These are phyloP conservation scores for Thymelicus acteon DNA, from an alignment of 2,888 invertebrate species.

Conservation along the genomic window DNA sequence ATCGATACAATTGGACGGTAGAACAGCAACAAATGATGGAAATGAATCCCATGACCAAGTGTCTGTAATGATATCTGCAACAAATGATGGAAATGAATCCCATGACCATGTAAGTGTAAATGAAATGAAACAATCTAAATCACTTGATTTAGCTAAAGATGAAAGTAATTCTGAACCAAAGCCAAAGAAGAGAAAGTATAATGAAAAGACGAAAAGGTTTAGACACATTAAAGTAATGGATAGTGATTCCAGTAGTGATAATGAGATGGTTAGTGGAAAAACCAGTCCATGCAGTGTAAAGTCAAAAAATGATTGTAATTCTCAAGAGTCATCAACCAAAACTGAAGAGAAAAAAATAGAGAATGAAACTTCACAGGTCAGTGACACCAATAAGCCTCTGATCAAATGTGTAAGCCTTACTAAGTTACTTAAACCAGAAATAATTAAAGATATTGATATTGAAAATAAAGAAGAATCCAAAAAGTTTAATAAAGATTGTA, in stretches of 20 bases:
- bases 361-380: constrained; percentile 26
- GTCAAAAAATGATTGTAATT: constrained; percentile 12
- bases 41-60: too few species aligned
- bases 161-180: constrained; percentile 14
- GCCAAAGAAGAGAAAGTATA: constrained; percentile 16
- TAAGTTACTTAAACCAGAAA: constrained; percentile 65
- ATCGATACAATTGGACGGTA: not conserved
- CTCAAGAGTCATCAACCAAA: constrained; percentile 21
- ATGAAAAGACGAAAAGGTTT: constrained; percentile 44
- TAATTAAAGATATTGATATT: constrained; percentile 41
- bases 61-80: too few species aligned
- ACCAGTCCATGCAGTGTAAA: not conserved
- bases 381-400: constrained; percentile 50
- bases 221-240: constrained; percentile 47
- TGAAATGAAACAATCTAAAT: not conserved
- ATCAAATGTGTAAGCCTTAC: constrained; percentile 74
- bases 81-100: too few species aligned
- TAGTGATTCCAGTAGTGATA: constrained; percentile 52
- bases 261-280: constrained; percentile 11
- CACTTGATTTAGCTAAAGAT: not conserved
- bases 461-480: constrained; percentile 36
- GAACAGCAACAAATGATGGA: too few species aligned
- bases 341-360: constrained; percentile 26
- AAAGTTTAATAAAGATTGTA: constrained; percentile 30
- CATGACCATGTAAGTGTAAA: not conserved